phyloP scores from a whole-genome alignment of 2,888 invertebrate species.

The Nowickia ferox region DNA sequence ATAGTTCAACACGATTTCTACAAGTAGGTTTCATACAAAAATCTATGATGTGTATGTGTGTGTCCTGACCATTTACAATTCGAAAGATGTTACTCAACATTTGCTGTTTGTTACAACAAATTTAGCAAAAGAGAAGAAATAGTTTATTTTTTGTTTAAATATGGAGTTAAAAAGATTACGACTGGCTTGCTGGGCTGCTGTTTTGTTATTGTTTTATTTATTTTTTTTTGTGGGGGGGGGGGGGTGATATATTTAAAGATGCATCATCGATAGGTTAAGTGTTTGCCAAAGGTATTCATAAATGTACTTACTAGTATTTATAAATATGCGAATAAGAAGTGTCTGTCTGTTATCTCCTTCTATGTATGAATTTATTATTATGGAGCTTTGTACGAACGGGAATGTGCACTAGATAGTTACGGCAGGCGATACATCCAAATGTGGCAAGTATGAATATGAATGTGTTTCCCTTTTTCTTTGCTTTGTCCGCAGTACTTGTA shows the following conservation, averaged over 20 bases:
- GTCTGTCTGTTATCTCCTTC: slow-evolving; percentile 16
- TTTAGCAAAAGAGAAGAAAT: slow-evolving; percentile 8
- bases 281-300: slow-evolving; percentile 42
- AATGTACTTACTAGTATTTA: not conserved
- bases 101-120: slow-evolving; percentile 27
- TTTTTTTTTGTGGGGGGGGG: no score
- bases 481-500: slow-evolving; percentile 10
- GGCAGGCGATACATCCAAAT: slow-evolving; percentile 41
- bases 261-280: slow-evolving; percentile 62
- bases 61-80: not conserved
- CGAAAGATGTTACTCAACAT: slow-evolving; percentile 61
- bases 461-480: slow-evolving; percentile 16
- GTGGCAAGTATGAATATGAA: slow-evolving; percentile 39
- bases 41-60: not conserved
- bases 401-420: slow-evolving; percentile 61
- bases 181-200: slow-evolving; percentile 37
- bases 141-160: not conserved
- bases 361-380: slow-evolving; percentile 33
- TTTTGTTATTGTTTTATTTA: slow-evolving; percentile 51
- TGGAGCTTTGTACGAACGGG: slow-evolving; percentile 19
- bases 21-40: not conserved
- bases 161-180: slow-evolving; percentile 32
- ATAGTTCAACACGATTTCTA: slow-evolving; percentile 35
- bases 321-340: not conserved
- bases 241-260: slow-evolving; percentile 48